A percentile compares a stretch with the other conserved stretches of the same genome.
phyloP scores from a whole-genome alignment of 2,797 vertebrate genomes.

The Threskiornis aethiopicus region DNA sequence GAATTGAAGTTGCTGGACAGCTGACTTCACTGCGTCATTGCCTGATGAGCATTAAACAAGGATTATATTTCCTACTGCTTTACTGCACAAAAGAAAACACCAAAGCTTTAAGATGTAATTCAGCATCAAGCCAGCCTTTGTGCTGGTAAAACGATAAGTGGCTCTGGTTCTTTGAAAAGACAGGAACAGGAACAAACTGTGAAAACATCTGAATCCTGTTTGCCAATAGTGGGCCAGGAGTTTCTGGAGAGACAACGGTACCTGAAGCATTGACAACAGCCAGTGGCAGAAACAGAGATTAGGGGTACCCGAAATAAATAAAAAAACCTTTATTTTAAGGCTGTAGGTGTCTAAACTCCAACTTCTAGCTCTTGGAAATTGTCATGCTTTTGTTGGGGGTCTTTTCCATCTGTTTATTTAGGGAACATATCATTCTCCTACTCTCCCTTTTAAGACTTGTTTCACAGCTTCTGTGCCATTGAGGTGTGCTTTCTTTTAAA shows the following conservation, averaged over 20 bases:
- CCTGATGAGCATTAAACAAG: background rate
- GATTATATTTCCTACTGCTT: background rate
- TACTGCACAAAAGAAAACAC: background rate
- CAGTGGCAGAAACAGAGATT: background rate
- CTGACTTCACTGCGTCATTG: background rate
- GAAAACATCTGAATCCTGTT: background rate
- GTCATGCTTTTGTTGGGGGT: background rate
- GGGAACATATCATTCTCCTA: fast-evolving
- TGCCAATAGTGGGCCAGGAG: background rate
- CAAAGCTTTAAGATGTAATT: background rate
- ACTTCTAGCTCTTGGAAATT: background rate
- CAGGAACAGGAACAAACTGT: background rate
- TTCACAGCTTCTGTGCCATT: background rate
- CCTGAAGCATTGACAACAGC: background rate
- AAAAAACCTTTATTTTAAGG: background rate
- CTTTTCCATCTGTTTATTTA: background rate
- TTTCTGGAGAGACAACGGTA: background rate
- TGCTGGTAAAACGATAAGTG: background rate
- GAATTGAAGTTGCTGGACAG: background rate
- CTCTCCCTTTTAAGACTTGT: background rate
- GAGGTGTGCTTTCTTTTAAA: background rate
- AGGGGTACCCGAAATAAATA: background rate
- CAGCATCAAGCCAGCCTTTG: background rate
- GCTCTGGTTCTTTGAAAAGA: background rate
- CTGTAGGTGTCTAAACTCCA: background rate